A percentile compares a stretch with the other conserved stretches of the same genome.
These are phyloP conservation scores for Pristionchus fissidentatus DNA, from an alignment of 2,888 invertebrate species.

Conservation along the genomic window DNA sequence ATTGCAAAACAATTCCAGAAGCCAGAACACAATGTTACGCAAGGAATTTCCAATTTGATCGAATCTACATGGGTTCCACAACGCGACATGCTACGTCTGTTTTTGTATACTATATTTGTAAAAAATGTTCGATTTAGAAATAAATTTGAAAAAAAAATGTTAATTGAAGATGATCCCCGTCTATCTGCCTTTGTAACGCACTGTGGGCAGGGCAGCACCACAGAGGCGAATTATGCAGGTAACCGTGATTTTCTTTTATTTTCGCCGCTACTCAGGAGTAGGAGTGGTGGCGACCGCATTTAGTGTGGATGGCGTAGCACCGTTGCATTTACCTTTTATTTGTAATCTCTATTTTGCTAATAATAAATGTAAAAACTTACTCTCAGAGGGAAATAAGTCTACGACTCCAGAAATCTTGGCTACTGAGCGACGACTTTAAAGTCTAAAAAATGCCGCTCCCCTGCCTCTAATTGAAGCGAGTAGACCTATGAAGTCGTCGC, in stretches of 20 bases:
- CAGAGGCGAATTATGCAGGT: slow-evolving; percentile 35
- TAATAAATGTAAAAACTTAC: no score
- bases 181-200: slow-evolving; percentile 35
- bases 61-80: slow-evolving; percentile 41
- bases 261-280: no score
- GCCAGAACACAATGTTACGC: slow-evolving; percentile 25
- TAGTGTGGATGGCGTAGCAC: no score
- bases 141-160: not conserved
- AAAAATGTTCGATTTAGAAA: not conserved
- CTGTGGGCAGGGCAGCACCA: slow-evolving; percentile 19
- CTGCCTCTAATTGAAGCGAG: no score
- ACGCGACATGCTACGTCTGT: slow-evolving; percentile 19
- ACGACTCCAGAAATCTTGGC: no score
- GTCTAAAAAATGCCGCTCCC: no score
- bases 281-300: no score
- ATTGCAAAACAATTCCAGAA: not conserved
- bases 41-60: slow-evolving; percentile 18
- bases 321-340: no score
- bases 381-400: no score
- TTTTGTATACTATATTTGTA: not conserved
- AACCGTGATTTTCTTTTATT: not conserved
- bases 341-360: no score
- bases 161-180: slow-evolving; percentile 19
- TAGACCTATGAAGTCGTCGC: no score
- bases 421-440: no score